Conservation (phyloP, 2,113 vertebrate genomes). For the Galemys pyrenaicus region DNA sequence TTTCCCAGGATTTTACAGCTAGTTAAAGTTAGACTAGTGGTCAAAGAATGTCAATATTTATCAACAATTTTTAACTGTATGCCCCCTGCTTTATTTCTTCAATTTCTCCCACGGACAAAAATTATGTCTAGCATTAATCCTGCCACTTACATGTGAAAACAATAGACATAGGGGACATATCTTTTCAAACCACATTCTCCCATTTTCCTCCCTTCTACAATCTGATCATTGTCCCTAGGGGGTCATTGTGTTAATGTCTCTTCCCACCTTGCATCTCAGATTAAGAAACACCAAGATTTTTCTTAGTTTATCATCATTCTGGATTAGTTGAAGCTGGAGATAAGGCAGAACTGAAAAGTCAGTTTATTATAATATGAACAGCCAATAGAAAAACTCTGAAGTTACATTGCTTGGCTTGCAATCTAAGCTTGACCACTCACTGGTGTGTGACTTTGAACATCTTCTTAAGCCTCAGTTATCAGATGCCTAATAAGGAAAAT, state of each 20-base stretch:
- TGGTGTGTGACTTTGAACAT: not conserved
- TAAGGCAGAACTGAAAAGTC: not conserved
- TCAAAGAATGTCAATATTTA: not conserved
- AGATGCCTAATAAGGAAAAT: not conserved
- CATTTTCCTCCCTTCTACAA: not conserved
- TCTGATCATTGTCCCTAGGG: not conserved
- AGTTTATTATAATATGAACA: not conserved
- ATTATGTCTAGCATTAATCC: not conserved
- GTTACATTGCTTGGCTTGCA: not conserved
- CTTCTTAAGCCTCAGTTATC: not conserved
- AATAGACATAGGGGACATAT: not conserved
- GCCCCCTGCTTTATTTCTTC: not conserved
- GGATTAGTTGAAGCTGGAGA: not conserved
- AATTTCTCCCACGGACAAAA: not conserved
- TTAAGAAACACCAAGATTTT: not conserved
- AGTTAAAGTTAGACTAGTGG: not conserved
- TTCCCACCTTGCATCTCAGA: not conserved
- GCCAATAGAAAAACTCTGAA: not conserved
- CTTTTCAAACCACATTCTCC: not conserved
- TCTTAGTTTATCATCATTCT: not conserved
- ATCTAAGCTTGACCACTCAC: not conserved
- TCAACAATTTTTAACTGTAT: conserved; percentile 3
- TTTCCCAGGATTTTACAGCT: conserved; percentile 1
- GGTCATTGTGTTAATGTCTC: not conserved
- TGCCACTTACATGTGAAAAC: not conserved